These are phyloP conservation scores for Asobara japonica DNA, from an alignment of 1,140 invertebrate species.

Conservation along the genomic window DNA sequence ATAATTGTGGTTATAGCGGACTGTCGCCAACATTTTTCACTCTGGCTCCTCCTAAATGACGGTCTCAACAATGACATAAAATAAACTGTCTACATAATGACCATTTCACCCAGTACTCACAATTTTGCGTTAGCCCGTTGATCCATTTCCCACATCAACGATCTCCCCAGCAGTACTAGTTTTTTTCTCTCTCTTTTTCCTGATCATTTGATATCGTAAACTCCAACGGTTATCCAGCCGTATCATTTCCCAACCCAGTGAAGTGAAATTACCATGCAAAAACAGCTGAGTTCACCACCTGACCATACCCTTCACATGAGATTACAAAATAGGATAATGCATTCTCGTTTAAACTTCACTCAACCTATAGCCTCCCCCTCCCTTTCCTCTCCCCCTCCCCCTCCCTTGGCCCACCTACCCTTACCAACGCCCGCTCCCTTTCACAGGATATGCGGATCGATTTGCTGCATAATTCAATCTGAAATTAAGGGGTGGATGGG, in stretches of 20 bases:
- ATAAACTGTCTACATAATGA: too few relatives aligned
- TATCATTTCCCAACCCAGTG: not conserved
- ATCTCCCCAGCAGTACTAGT: too few relatives aligned
- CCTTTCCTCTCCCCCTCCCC: not conserved
- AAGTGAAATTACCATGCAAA: slow-evolving; percentile 1
- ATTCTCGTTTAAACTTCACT: slow-evolving; percentile 14
- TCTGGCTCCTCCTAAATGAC: too few relatives aligned
- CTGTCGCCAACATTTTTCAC: too few relatives aligned
- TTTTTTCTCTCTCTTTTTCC: not conserved
- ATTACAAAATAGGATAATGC: slow-evolving; percentile 16
- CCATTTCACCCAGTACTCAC: not conserved
- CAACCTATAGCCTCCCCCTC: not conserved
- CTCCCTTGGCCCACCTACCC: too few relatives aligned
- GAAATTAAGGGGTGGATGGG: not conserved
- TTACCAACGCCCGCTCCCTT: too few relatives aligned
- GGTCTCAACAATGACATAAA: too few relatives aligned
- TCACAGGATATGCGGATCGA: not conserved
- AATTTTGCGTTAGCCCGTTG: not conserved
- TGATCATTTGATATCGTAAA: not conserved
- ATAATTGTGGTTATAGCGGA: too few relatives aligned
- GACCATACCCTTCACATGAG: not conserved
- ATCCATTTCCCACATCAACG: not conserved
- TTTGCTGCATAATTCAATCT: slow-evolving; percentile 18
- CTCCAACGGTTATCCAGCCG: not conserved
- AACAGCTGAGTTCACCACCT: not conserved